A percentile compares a stretch with the other conserved stretches of the same genome.
These are phyloP conservation scores for Phoenicopterus ruber DNA, from an alignment of 2,113 vertebrate species.

Conservation along the genomic window DNA sequence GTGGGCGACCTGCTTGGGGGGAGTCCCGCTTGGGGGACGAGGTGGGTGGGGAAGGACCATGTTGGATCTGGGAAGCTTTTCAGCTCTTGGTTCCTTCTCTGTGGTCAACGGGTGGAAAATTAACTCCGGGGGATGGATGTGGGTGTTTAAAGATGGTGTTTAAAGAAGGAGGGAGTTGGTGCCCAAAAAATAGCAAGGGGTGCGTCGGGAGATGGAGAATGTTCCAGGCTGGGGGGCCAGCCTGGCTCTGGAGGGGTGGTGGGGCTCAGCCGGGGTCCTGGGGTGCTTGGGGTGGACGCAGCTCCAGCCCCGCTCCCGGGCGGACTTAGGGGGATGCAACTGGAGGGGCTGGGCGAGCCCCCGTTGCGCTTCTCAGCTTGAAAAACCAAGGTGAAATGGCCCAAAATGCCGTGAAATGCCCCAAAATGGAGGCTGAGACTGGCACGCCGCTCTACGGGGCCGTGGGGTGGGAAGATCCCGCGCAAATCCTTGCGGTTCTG, in stretches of 20 bases:
- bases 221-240: accelerated
- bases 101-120: not conserved
- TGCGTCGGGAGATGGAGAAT: not conserved
- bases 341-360: not conserved
- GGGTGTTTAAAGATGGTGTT: not conserved
- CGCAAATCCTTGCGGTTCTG: accelerated
- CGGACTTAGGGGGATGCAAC: too few relatives aligned
- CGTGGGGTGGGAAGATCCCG: too few relatives aligned
- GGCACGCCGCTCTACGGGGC: accelerated
- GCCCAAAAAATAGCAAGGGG: not conserved
- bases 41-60: not conserved
- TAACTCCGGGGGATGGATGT: not conserved
- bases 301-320: not conserved
- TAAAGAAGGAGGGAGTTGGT: not conserved
- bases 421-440: not conserved
- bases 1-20: not conserved
- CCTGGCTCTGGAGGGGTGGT: not conserved
- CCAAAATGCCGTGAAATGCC: not conserved
- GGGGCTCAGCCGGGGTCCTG: not conserved
- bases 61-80: not conserved
- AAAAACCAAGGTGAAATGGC: not conserved
- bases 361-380: not conserved
- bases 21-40: not conserved
- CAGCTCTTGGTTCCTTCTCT: not conserved
- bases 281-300: not conserved